Evolutionary conservation across 2,888 invertebrate species (phyloP).

Genomic region (Chymomyza fuscimana): DNA sequence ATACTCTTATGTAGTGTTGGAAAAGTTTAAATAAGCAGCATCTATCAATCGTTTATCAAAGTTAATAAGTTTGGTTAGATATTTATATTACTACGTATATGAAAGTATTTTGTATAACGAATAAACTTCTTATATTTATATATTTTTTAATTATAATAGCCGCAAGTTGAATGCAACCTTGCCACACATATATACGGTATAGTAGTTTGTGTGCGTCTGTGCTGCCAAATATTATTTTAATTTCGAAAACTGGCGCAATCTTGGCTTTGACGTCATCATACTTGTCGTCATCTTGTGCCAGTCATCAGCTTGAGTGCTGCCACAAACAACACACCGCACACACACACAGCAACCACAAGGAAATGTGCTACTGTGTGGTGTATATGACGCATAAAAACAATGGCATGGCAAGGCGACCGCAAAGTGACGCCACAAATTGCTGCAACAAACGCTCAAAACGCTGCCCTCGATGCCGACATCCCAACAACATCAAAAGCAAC

Average conservation of each 20-base stretch:
- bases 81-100: no score
- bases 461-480: not conserved
- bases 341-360: not conserved
- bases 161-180: not conserved
- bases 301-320: slow-evolving; percentile 8
- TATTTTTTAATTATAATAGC: not conserved
- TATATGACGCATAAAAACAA: slow-evolving; percentile 13
- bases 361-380: not conserved
- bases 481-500: slow-evolving; percentile 1
- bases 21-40: no score
- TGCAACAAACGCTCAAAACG: slow-evolving; percentile 13
- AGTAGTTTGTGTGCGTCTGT: not conserved
- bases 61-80: no score
- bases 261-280: not conserved
- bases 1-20: no score
- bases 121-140: no score
- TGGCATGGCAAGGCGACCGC: slow-evolving; percentile 9
- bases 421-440: slow-evolving; percentile 23
- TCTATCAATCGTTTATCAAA: no score
- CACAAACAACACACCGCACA: slow-evolving; percentile 5
- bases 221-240: slow-evolving; percentile 18
- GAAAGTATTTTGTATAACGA: no score
- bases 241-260: slow-evolving; percentile 14
- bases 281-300: not conserved
- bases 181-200: not conserved